A percentile compares a stretch with the other conserved stretches of the same genome.
These are phyloP conservation scores for Brachymystax lenok DNA, from an alignment of 2,797 vertebrate species.

Conservation along the genomic window DNA sequence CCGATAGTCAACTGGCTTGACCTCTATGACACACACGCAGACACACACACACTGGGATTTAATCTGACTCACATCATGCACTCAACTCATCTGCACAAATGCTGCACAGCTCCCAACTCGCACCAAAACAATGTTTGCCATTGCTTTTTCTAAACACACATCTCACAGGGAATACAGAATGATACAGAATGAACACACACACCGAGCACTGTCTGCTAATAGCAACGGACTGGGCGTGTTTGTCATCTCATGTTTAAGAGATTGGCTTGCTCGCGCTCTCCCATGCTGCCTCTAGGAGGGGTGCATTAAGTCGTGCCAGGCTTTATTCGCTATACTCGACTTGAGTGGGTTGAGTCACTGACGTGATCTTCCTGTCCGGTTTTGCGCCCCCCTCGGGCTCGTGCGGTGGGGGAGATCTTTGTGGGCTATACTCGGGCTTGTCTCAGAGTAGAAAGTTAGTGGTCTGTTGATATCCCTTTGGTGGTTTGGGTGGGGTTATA, in stretches of 20 bases:
- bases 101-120: slow-evolving; percentile 21
- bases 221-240: neutral
- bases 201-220: neutral
- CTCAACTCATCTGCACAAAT: slow-evolving; percentile 4
- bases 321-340: too few species aligned
- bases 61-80: slow-evolving; percentile 35
- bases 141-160: slow-evolving; percentile 28
- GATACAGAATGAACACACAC: neutral
- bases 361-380: too few species aligned
- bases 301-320: too few species aligned
- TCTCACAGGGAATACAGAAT: neutral
- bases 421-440: too few species aligned
- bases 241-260: neutral
- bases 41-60: slow-evolving; percentile 28
- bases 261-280: too few species aligned
- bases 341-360: too few species aligned
- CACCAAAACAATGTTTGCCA: neutral
- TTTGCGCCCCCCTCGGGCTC: too few species aligned
- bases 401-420: too few species aligned
- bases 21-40: slow-evolving; percentile 15
- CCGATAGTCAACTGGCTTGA: slow-evolving; percentile 42
- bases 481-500: too few species aligned
- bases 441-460: too few species aligned
- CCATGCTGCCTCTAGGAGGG: too few species aligned
- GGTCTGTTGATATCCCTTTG: too few species aligned